A percentile compares a stretch with the other conserved stretches of the same genome.
phyloP scores from a whole-genome alignment of 2,113 vertebrate genomes.

The Leuciscus idus region DNA sequence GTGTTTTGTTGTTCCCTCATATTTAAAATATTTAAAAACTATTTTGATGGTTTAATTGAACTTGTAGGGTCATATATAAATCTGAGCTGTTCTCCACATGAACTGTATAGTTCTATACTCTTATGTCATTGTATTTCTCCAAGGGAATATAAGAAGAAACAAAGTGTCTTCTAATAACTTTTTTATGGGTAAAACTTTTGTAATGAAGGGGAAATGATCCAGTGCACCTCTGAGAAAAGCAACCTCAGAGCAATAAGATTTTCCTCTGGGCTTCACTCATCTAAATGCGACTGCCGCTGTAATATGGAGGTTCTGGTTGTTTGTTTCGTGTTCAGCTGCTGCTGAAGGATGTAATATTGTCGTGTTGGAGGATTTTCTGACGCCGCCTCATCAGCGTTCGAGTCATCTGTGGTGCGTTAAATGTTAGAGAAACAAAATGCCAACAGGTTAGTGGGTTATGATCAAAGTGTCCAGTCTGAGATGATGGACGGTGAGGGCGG shows the following conservation, averaged over 20 bases:
- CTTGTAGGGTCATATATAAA: too few relatives aligned
- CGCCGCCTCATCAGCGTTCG: not conserved
- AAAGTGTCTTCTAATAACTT: not conserved
- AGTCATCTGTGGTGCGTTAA: constrained; percentile 31
- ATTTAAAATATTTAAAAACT: too few relatives aligned
- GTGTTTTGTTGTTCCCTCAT: too few relatives aligned
- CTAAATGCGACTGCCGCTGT: not conserved
- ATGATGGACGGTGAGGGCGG: constrained; percentile 19
- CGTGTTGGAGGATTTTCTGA: not conserved
- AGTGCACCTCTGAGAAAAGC: not conserved
- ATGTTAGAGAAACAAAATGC: constrained; percentile 52
- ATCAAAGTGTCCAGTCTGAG: constrained; percentile 50
- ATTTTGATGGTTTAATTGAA: too few relatives aligned
- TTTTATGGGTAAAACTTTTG: not conserved
- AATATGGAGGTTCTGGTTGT: not conserved
- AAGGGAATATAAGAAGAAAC: not conserved
- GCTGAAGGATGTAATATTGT: not conserved
- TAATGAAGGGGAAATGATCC: not conserved
- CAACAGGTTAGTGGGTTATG: constrained; percentile 56
- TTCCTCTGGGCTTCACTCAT: not conserved
- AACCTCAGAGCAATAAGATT: not conserved
- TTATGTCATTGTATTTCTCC: not conserved
- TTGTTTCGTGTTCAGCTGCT: not conserved
- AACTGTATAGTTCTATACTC: not conserved
- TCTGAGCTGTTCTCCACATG: not conserved